Evolutionary conservation across 2,797 vertebrate species (phyloP).

Genomic region (Mycteria americana): DNA sequence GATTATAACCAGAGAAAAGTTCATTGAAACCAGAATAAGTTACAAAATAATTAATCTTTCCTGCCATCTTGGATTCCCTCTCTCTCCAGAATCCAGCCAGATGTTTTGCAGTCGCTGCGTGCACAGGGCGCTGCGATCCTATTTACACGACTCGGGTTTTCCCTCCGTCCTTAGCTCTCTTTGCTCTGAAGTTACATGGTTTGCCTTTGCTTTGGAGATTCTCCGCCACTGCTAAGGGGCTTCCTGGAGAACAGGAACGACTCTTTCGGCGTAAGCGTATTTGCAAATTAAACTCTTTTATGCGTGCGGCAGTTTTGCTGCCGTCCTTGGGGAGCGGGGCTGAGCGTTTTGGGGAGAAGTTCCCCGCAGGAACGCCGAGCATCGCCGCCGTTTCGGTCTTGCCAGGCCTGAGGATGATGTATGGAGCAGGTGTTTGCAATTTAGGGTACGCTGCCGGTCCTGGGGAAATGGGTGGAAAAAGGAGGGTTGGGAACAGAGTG

Average conservation of each 20-base stretch:
- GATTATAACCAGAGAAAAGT: conserved; percentile 43
- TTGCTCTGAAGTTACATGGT: background rate
- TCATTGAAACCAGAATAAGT: conserved; percentile 63
- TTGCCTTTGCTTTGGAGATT: background rate
- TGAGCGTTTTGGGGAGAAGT: background rate
- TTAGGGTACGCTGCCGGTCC: conserved; percentile 22
- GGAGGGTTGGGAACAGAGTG: conserved; percentile 47
- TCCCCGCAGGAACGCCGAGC: background rate
- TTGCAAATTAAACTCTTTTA: background rate
- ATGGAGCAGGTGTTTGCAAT: conserved; percentile 58
- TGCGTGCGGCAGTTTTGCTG: background rate
- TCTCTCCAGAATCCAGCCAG: conserved; percentile 31
- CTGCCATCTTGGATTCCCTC: conserved; percentile 25
- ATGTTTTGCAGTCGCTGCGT: conserved; percentile 25
- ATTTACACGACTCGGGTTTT: background rate
- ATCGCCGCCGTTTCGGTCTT: background rate
- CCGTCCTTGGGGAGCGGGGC: rapidly evolving
- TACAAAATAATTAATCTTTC: conserved; percentile 42
- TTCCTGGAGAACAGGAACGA: background rate
- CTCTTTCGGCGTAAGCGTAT: background rate
- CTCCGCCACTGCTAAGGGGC: background rate
- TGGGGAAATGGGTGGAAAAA: conserved; percentile 59
- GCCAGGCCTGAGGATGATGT: conserved; percentile 10
- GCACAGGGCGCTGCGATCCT: background rate
- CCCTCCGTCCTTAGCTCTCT: background rate